These are phyloP conservation scores for Neolamprologus brichardi DNA, from an alignment of 2,113 vertebrate species.

Conservation along the genomic window DNA sequence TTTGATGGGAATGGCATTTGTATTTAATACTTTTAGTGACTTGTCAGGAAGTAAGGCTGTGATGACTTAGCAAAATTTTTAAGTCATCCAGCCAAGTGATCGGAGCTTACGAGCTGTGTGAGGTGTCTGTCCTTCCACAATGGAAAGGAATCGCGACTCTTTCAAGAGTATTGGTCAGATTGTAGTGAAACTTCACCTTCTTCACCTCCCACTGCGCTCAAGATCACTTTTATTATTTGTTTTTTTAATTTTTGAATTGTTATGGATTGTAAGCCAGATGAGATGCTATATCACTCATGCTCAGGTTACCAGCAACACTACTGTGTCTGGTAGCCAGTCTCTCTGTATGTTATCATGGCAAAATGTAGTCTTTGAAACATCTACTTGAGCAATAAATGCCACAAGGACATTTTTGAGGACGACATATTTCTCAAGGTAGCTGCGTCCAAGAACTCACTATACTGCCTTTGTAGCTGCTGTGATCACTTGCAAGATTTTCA, in stretches of 20 bases:
- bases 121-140: neutral
- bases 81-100: neutral
- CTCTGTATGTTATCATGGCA: neutral
- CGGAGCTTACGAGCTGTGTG: neutral
- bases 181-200: neutral
- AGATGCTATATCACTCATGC: neutral
- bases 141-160: neutral
- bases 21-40: neutral
- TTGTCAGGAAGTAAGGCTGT: neutral
- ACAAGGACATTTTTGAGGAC: neutral
- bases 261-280: neutral
- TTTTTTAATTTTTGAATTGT: neutral
- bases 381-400: neutral
- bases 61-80: neutral
- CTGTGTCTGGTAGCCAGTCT: neutral
- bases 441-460: neutral
- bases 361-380: neutral
- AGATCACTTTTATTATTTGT: neutral
- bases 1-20: neutral
- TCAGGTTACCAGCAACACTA: neutral
- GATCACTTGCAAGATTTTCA: neutral
- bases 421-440: neutral
- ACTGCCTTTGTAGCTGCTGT: neutral
- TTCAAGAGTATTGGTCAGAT: neutral
- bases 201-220: neutral